phyloP scores from a whole-genome alignment of 2,888 invertebrate species.

The Pyralis farinalis region DNA sequence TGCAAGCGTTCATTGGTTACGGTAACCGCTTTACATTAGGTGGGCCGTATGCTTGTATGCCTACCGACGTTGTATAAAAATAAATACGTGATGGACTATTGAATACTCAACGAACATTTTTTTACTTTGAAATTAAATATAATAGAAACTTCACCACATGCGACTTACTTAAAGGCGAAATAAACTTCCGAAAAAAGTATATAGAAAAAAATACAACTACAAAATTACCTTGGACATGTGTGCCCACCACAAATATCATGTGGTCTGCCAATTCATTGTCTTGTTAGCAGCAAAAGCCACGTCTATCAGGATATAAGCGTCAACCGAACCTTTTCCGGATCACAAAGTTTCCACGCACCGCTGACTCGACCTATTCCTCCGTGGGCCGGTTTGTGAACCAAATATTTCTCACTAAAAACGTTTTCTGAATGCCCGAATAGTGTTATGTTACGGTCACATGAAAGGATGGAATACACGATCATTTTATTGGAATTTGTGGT shows the following conservation, averaged over 20 bases:
- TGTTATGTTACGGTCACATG: not conserved
- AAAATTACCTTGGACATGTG: no score
- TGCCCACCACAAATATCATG: not conserved
- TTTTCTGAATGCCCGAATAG: not conserved
- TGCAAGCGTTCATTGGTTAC: no score
- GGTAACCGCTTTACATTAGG: no score
- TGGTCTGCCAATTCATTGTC: not conserved
- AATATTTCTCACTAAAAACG: not conserved
- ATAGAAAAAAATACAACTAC: no score
- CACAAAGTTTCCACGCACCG: conserved; percentile 21
- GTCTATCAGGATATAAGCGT: not conserved
- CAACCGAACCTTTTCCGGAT: conserved; percentile 17
- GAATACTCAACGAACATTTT: no score
- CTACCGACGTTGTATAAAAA: no score
- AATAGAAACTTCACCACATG: no score
- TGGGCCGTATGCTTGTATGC: no score
- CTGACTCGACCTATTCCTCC: conserved; percentile 13
- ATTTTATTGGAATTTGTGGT: not conserved
- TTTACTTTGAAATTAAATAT: no score
- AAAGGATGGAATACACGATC: not conserved
- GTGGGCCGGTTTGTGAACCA: not conserved
- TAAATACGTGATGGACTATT: no score
- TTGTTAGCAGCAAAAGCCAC: conserved; percentile 2
- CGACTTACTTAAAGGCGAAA: no score
- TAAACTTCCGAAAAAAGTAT: no score